A percentile compares a stretch with the other conserved stretches of the same genome.
phyloP scores from a whole-genome alignment of 2,113 vertebrate species.

The Dasyprocta punctata region DNA sequence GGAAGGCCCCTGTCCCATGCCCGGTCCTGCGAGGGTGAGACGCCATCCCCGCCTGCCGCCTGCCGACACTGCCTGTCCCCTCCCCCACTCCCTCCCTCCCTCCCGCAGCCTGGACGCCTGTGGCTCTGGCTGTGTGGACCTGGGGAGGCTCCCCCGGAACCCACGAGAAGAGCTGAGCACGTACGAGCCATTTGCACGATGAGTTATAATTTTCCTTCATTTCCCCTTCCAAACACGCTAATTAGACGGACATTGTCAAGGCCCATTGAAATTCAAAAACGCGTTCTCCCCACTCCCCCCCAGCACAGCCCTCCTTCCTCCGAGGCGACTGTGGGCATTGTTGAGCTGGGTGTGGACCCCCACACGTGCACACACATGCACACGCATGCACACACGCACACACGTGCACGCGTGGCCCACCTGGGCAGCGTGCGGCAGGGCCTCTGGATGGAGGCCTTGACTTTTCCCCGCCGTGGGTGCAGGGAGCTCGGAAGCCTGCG shows the following conservation, averaged over 20 bases:
- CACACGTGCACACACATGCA: background rate
- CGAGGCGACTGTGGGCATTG: constrained; percentile 34
- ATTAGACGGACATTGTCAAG: constrained; percentile 80
- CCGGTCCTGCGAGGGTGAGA: background rate
- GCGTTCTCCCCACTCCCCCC: too few relatives aligned
- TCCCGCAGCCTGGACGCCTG: background rate
- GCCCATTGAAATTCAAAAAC: constrained; percentile 67
- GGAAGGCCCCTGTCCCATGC: background rate
- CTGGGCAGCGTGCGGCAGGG: too few relatives aligned
- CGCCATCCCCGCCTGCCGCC: background rate
- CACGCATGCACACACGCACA: background rate
- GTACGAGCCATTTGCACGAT: constrained; percentile 51
- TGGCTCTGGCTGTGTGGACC: background rate
- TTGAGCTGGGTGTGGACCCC: background rate
- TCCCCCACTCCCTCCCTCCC: background rate
- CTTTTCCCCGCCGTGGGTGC: rapidly evolving
- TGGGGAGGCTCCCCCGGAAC: background rate
- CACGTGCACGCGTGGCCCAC: background rate
- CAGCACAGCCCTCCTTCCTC: background rate
- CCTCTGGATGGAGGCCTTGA: rapidly evolving
- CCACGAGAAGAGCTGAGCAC: constrained; percentile 52
- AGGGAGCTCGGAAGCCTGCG: background rate
- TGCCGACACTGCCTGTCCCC: background rate
- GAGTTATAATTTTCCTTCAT: constrained; percentile 79
- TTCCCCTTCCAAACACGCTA: constrained; percentile 79